Percentiles rank a stretch among this genome's conserved stretches.
Conservation (phyloP, 2,113 vertebrate species). For the Xiphias gladius region DNA sequence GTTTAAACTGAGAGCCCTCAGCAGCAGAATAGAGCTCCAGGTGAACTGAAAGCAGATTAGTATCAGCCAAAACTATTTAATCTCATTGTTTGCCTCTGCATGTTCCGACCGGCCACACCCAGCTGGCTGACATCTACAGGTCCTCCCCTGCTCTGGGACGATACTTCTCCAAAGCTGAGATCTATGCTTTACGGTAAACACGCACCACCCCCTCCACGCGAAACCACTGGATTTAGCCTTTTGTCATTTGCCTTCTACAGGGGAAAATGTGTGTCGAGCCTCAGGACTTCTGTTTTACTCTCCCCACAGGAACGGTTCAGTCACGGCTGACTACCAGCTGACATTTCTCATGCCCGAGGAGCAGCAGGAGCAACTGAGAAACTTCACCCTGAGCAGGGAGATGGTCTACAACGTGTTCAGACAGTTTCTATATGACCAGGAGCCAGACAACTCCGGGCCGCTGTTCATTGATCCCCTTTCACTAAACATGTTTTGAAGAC, state of each 20-base stretch:
- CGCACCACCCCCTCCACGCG: background rate
- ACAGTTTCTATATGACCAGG: slow-evolving; percentile 80
- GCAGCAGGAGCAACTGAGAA: slow-evolving; percentile 60
- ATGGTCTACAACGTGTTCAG: slow-evolving; percentile 81
- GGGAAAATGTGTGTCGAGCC: background rate
- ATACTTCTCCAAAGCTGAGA: slow-evolving; percentile 72
- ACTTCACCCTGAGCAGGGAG: slow-evolving; percentile 76
- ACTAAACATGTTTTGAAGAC: slow-evolving; percentile 55
- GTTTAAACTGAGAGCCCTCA: background rate
- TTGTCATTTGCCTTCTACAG: background rate
- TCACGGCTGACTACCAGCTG: slow-evolving; percentile 71
- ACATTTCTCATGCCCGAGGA: slow-evolving; percentile 77
- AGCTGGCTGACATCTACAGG: slow-evolving; percentile 75
- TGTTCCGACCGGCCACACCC: slow-evolving; percentile 44
- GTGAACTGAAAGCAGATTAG: background rate
- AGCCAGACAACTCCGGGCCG: background rate
- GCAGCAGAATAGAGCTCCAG: background rate
- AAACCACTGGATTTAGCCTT: background rate
- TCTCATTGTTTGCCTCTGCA: slow-evolving; percentile 25
- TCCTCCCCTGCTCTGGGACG: slow-evolving; percentile 80
- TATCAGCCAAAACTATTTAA: background rate
- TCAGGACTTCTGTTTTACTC: background rate
- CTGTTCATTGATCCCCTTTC: slow-evolving; percentile 69
- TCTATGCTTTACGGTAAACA: slow-evolving; percentile 72
- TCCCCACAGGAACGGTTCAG: slow-evolving; percentile 48